phyloP scores from a whole-genome alignment of 2,113 vertebrate species.

The Andinoacara biseriatus region DNA sequence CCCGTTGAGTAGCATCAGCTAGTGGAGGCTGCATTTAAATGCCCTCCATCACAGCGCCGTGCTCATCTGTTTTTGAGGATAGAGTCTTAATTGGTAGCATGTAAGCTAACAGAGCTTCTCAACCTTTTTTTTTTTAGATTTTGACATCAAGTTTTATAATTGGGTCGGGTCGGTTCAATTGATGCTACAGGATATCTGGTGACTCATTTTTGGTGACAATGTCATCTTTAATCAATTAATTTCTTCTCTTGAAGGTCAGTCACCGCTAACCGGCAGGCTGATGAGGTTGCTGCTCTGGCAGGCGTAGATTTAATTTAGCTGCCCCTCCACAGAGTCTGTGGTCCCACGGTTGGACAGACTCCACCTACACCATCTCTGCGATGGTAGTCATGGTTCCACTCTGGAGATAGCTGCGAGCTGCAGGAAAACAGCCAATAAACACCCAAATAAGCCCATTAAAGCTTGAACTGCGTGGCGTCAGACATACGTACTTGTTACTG shows the following conservation, averaged over 20 bases:
- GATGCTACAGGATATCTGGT: background rate
- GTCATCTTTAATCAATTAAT: background rate
- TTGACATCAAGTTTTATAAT: background rate
- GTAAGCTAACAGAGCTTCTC: background rate
- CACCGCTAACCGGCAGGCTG: background rate
- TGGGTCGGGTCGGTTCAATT: background rate
- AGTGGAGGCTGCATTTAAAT: background rate
- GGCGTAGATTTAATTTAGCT: background rate
- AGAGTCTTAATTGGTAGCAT: no score
- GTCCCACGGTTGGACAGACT: background rate
- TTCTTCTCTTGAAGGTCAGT: no score
- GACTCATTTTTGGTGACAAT: background rate
- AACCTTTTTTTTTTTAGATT: background rate
- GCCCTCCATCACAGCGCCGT: background rate
- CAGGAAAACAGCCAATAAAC: background rate
- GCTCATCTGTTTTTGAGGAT: background rate
- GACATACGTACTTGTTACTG: background rate
- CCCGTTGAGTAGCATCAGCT: background rate
- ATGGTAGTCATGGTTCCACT: background rate
- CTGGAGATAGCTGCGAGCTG: no score
- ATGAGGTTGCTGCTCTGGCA: background rate
- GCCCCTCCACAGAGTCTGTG: no score
- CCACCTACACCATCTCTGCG: background rate
- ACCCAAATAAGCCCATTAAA: background rate
- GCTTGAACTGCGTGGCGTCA: background rate